phyloP scores from a whole-genome alignment of 1,140 invertebrate genomes.

The Solenopsis fugax region DNA sequence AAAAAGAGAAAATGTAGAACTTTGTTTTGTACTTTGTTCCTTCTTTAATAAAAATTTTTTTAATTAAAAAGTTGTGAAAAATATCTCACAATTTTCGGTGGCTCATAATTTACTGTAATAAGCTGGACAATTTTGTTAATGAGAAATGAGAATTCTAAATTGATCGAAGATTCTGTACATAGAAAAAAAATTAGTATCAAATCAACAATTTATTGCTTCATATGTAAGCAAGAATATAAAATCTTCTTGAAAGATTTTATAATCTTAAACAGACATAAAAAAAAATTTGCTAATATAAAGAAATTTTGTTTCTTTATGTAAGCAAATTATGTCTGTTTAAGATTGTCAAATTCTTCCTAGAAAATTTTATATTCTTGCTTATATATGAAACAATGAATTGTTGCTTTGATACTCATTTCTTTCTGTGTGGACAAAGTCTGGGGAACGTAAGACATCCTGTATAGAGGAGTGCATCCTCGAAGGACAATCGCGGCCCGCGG shows the following conservation, averaged over 20 bases:
- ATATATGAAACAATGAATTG: too few species aligned
- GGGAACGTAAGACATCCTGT: slow-evolving; percentile 23
- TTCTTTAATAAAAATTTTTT: slow-evolving; percentile 2
- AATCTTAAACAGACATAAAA: too few species aligned
- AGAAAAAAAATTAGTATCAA: too few species aligned
- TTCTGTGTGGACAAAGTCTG: neutral
- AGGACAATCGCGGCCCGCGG: slow-evolving; percentile 55
- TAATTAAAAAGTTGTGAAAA: neutral
- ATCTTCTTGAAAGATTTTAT: too few species aligned
- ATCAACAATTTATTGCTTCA: too few species aligned
- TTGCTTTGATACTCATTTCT: too few species aligned
- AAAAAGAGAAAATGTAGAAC: neutral
- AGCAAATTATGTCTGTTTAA: too few species aligned
- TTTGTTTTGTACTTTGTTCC: neutral
- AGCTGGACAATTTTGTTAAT: neutral
- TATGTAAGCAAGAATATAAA: too few species aligned
- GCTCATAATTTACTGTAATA: neutral
- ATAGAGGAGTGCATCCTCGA: slow-evolving; percentile 24
- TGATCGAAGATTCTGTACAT: neutral
- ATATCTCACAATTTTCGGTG: neutral
- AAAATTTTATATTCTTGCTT: too few species aligned
- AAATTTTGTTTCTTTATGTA: too few species aligned
- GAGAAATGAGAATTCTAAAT: neutral
- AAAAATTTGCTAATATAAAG: too few species aligned
- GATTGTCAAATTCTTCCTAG: too few species aligned